Evolutionary conservation across 2,113 vertebrate species (phyloP).

Genomic region (human): GRCh38 chr6:34011001-34011500

Average conservation of each 20-base stretch:
- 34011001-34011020: too few relatives aligned
- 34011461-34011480: neutral
- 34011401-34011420: neutral
- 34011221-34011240: neutral
- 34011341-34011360: neutral
- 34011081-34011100: neutral
- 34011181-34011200: neutral
- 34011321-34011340: neutral
- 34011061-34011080: neutral
- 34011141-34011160: neutral
- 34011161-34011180: neutral
- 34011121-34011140: neutral
- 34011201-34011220: neutral
- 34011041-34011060: neutral
- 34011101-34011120: too few relatives aligned
- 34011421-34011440: neutral
- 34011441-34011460: neutral
- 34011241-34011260: neutral
- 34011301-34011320: neutral
- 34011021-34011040: neutral
- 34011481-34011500: too few relatives aligned
- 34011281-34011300: neutral
- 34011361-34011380: neutral
- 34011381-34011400: neutral
- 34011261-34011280: neutral